A percentile compares a stretch with the other conserved stretches of the same genome.
Conservation (phyloP, 2,888 invertebrate genomes). For the Epicampocera succincta region DNA sequence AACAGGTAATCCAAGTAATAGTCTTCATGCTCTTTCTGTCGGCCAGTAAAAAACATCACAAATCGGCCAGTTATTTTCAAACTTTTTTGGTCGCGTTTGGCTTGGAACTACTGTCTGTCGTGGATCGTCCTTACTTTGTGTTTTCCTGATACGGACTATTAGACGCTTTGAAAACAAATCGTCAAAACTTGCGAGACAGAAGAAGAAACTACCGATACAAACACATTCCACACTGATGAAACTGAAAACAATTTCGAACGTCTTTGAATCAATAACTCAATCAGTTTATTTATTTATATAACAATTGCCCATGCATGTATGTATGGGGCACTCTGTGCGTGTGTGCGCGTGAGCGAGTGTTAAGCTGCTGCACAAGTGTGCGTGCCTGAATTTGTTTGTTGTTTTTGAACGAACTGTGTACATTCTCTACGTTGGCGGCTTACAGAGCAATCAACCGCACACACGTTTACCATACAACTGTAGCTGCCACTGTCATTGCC, state of each 20-base stretch:
- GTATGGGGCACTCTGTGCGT: slow-evolving; percentile 8
- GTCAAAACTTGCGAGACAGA: too few species aligned
- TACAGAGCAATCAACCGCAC: slow-evolving; percentile 70
- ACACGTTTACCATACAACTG: slow-evolving; percentile 75
- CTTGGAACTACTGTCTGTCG: too few species aligned
- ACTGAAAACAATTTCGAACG: slow-evolving; percentile 30
- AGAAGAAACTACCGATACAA: neutral
- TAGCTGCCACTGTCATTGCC: slow-evolving; percentile 82
- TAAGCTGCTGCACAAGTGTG: slow-evolving; percentile 57
- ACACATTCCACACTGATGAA: slow-evolving; percentile 27
- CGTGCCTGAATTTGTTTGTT: slow-evolving; percentile 59
- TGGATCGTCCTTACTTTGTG: too few species aligned
- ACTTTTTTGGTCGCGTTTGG: too few species aligned
- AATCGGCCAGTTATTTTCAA: too few species aligned
- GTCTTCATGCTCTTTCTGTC: too few species aligned
- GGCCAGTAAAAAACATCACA: too few species aligned
- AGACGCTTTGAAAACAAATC: too few species aligned
- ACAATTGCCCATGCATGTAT: neutral
- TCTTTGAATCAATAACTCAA: slow-evolving; percentile 37
- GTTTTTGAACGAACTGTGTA: slow-evolving; percentile 54
- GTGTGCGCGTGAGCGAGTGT: slow-evolving; percentile 50
- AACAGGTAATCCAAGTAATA: too few species aligned
- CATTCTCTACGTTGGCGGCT: slow-evolving; percentile 74
- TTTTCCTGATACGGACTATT: too few species aligned
- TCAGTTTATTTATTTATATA: neutral